Base-by-base conservation (phyloP, 2,888 invertebrate species). In the Synanthedon myopaeformis region DNA sequence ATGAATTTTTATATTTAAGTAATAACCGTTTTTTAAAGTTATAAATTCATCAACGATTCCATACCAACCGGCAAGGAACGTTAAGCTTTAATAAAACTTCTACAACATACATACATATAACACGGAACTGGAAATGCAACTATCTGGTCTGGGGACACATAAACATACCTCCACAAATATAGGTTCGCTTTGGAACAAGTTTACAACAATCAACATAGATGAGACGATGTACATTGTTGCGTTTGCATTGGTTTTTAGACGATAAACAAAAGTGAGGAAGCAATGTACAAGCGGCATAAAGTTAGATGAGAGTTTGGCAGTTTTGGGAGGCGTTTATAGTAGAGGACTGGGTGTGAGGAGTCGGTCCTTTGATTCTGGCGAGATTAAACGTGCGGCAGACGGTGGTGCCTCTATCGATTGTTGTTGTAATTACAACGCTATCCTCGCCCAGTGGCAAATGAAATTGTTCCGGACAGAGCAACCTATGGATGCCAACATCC, bases 331-430 rank as follows among this genome's bases (percentile, higher is more conserved):
- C 72, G 71, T 69, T 70, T 64, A 66, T 65, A 62, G 72, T 79
- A 65, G 65, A 59, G 64, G 64, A 74, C 73, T 72, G 78, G 82
- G 81, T 79, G 81, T 82, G 83, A 81, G 82, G 83, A 79, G 82
- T 78, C 79, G 78, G 82, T 84, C 84, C 86, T 85, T 84, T 83
- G 84, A 83, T 85, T 87, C 81, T 77, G 78, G 81, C 80, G 85
- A 87, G 85, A 83, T 84, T 87, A 87, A 85, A 82, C 88, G 85
- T 85, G 88, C 85, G 82, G 83, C 86, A 82, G 86, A 86, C 87
- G 86, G 87, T 84, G 85, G 86, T 85, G 84, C 82, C 82, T 83
- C 82, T 84, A 88, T 88, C 87, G 88, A 88, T 88, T 87, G 88
- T 87, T 87, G 88, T 87, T 84, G 82, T 86, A 88, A 87, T 88